Percentiles rank a stretch among this genome's conserved stretches.
Conservation (phyloP, 2,113 vertebrate species). For the Cathartes aura region DNA sequence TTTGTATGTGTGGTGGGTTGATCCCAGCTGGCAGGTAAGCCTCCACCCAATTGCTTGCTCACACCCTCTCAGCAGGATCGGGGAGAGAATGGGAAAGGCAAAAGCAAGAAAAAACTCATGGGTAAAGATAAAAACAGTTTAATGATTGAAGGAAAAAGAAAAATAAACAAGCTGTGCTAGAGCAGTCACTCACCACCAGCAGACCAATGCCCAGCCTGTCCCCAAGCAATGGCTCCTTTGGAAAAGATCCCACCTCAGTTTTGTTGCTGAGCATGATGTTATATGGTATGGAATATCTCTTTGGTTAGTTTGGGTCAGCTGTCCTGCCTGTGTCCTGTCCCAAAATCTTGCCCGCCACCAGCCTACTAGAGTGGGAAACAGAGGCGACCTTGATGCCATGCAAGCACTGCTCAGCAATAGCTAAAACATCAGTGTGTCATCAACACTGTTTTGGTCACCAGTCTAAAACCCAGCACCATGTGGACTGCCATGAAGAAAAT, state of each 20-base stretch:
- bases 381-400: accelerated
- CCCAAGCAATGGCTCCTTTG: neutral
- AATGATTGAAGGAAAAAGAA: neutral
- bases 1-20: neutral
- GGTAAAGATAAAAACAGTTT: neutral
- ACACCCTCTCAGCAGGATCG: neutral
- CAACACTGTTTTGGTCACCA: accelerated
- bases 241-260: neutral
- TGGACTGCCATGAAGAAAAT: neutral
- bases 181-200: neutral
- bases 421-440: neutral
- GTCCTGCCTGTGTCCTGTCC: neutral
- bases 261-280: neutral
- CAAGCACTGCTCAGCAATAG: neutral
- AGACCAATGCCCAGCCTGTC: neutral
- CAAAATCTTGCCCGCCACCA: neutral
- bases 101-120: neutral
- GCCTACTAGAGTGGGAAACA: neutral
- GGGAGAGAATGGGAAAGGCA: neutral
- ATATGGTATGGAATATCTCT: neutral
- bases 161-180: neutral
- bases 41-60: neutral
- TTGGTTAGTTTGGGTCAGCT: neutral
- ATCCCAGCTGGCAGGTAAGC: neutral
- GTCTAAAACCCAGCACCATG: neutral